Conservation (phyloP, 2,888 invertebrate species). For the Theretra japonica region DNA sequence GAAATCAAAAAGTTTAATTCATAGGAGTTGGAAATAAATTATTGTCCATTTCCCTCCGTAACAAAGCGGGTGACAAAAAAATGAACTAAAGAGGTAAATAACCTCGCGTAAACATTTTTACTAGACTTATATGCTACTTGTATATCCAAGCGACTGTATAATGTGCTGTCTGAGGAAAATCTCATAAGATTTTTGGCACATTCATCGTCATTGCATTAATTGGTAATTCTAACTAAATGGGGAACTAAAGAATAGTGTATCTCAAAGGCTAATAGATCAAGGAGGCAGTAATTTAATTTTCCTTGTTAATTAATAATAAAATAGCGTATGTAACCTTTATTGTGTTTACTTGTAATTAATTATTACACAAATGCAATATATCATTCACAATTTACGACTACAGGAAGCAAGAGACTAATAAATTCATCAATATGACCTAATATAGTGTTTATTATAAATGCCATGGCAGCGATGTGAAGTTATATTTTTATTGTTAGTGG, state of each 20-base stretch:
- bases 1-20: too few species aligned
- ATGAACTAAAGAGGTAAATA: too few species aligned
- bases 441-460: not conserved
- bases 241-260: not conserved
- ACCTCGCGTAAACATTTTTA: too few species aligned
- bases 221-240: too few species aligned
- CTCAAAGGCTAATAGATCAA: not conserved
- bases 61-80: too few species aligned
- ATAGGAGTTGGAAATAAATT: too few species aligned
- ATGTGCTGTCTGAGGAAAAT: too few species aligned
- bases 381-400: not conserved
- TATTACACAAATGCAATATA: not conserved
- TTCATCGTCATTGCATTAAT: too few species aligned
- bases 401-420: not conserved
- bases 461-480: not conserved
- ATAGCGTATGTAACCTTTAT: not conserved
- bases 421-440: not conserved
- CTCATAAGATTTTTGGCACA: too few species aligned
- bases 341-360: not conserved
- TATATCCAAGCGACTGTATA: too few species aligned
- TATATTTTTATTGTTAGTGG: not conserved
- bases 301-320: not conserved
- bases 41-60: too few species aligned
- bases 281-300: not conserved
- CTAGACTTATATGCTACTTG: too few species aligned